Conservation (phyloP, 92 coral and sea anemone species). For the Nematostella vectensis region DNA sequence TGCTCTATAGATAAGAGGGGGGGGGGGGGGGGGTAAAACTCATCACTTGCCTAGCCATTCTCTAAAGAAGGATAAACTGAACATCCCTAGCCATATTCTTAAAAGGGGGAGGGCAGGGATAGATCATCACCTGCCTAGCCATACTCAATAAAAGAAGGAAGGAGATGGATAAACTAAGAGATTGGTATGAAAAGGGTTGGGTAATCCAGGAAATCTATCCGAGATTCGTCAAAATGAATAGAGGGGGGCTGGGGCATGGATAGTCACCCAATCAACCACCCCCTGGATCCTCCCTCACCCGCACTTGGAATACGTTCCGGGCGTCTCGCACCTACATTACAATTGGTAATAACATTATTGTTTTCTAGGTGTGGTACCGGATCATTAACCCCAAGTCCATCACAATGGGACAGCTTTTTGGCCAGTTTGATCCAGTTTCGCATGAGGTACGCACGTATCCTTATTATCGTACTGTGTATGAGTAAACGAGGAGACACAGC, state of each 20-base stretch:
- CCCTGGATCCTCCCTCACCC: no score
- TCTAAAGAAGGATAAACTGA: neutral
- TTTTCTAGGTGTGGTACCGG: slow-evolving; percentile 76
- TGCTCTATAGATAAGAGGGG: neutral
- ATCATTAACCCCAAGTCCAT: slow-evolving; percentile 95
- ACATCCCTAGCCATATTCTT: neutral
- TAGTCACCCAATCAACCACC: no score
- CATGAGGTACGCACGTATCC: slow-evolving; percentile 63
- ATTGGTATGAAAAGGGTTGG: no score
- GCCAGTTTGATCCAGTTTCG: slow-evolving; percentile 98
- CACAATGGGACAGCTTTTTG: slow-evolving; percentile 99
- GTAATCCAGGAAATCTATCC: no score
- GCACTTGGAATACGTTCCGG: no score
- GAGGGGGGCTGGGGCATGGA: no score
- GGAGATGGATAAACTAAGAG: no score
- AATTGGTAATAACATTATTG: neutral
- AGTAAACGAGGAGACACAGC: neutral
- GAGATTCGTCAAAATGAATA: no score
- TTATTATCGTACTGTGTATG: neutral
- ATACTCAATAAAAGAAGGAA: no score
- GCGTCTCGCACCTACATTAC: no score
- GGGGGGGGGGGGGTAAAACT: neutral
- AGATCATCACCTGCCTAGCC: no score
- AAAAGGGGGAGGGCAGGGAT: no score
- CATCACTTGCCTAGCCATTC: neutral